Evolutionary conservation across 2,113 vertebrate genomes (phyloP), one percentile per base, ranked within the genome.

Genomic region (Mungos mungo): DNA sequence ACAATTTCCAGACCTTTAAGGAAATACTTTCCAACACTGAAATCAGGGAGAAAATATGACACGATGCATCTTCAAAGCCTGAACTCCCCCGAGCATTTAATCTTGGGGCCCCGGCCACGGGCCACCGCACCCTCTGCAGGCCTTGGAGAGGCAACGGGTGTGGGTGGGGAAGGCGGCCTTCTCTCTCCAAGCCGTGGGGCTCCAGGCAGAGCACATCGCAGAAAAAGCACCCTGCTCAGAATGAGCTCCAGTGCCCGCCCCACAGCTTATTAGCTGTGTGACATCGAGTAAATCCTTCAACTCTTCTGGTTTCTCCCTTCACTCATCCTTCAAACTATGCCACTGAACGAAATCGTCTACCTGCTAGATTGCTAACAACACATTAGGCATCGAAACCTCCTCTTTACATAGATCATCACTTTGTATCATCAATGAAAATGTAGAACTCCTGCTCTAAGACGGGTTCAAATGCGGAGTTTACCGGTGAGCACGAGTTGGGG

Each of bases 1-100:
- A 95, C 38, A 12, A 47, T 79, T 57, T 96, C 35, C 76, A 96
- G 86, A 77, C 54, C 80, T 85, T 90, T 88, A 88, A 96, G 74
- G 71, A 88, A 60, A 47, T 35, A 65, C 80, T 92, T 90, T 74
- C 79, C 92, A 88, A 82, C 47, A 86, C n/a, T 60, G 82, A 85
- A 81, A 69, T 71, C 35, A 80, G 18, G 47, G 88, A 66, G 31
- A 47, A 92, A 88, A 66, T 10, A 68, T 18, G 47, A 7, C 38
- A 85, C 31, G n/a, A 69, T 65, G 31, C 7, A 23, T 66, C 77
- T 54, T 69, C 25, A 23, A 15, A 18, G 52, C 41, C 57, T 69
- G 54, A 4, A 38, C 35, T 52, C 87, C 57, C 65, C 69, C 5
- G 65, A 11, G 33, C 41, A 31, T 63, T 77, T 80, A 33, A 45